A percentile compares a stretch with the other conserved stretches of the same genome.
These are phyloP conservation scores for Lordiphosa stackelbergi DNA, from an alignment of 1,140 invertebrate species.

Conservation along the genomic window DNA sequence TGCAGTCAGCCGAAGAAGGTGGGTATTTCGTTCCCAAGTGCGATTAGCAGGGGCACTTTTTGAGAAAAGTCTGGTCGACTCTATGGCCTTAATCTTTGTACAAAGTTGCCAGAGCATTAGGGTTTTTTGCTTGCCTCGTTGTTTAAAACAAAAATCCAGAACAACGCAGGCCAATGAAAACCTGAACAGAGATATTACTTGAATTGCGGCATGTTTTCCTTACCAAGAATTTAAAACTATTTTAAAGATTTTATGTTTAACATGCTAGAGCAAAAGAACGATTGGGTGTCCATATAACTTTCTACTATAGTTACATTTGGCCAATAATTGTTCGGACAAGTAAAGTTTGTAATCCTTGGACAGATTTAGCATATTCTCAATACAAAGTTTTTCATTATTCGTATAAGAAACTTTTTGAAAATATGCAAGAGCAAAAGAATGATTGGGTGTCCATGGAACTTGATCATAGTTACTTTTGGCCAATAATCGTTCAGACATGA, in stretches of 20 bases:
- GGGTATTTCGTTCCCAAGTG: slow-evolving; percentile 19
- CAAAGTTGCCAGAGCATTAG: slow-evolving; percentile 63
- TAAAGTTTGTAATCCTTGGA: background rate
- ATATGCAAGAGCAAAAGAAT: slow-evolving; percentile 16
- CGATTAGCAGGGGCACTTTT: slow-evolving; percentile 11
- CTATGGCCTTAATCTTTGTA: slow-evolving; percentile 50
- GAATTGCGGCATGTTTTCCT: background rate
- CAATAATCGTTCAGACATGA: slow-evolving; percentile 39
- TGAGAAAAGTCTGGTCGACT: slow-evolving; percentile 27
- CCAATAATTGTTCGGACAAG: slow-evolving; percentile 49
- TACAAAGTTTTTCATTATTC: background rate
- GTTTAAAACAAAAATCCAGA: slow-evolving; percentile 24
- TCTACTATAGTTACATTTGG: slow-evolving; percentile 61
- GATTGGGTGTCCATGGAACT: slow-evolving; percentile 23
- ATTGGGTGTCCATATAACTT: slow-evolving; percentile 68
- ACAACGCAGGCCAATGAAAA: slow-evolving; percentile 71
- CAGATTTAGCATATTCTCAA: slow-evolving; percentile 4
- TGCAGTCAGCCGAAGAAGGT: slow-evolving; percentile 96
- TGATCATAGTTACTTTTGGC: slow-evolving; percentile 9
- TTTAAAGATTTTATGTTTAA: slow-evolving; percentile 38
- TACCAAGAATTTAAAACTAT: slow-evolving; percentile 34
- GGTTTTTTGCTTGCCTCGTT: slow-evolving; percentile 76
- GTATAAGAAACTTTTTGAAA: slow-evolving; percentile 3
- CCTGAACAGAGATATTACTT: slow-evolving; percentile 37
- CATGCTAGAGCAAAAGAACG: slow-evolving; percentile 57